Evolutionary conservation across 2,113 vertebrate genomes (phyloP).

Genomic region (Ceyx margarethae): DNA sequence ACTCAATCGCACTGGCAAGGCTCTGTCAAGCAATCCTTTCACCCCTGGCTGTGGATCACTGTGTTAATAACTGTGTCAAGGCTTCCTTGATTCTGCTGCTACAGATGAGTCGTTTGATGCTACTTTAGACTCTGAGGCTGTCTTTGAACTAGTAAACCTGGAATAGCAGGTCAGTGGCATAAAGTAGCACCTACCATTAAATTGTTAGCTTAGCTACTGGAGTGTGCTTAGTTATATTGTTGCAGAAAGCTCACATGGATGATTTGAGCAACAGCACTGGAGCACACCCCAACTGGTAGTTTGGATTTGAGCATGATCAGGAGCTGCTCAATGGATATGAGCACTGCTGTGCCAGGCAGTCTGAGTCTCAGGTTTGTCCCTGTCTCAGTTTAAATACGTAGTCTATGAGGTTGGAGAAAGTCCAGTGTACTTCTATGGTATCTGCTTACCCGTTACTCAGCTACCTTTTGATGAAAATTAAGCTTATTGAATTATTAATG

Average conservation of each 20-base stretch:
- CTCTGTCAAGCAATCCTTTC: background rate
- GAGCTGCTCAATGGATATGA: background rate
- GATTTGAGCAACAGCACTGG: background rate
- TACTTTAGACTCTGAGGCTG: background rate
- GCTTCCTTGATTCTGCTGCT: background rate
- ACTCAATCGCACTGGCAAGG: background rate
- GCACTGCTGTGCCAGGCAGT: background rate
- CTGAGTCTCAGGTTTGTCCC: background rate
- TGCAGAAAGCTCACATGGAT: rapidly evolving
- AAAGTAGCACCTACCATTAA: background rate
- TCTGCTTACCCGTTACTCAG: background rate
- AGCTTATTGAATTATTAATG: background rate
- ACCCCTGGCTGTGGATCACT: constrained; percentile 20
- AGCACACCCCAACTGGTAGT: background rate
- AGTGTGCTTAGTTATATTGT: background rate
- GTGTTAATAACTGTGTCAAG: constrained; percentile 8
- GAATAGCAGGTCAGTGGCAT: background rate
- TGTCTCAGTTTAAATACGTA: background rate
- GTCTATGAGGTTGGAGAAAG: background rate
- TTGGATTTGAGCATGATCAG: background rate
- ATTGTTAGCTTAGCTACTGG: background rate
- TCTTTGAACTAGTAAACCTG: constrained; percentile 17
- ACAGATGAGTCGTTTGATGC: constrained; percentile 5
- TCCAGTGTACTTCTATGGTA: background rate
- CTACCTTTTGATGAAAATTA: background rate